phyloP scores from a whole-genome alignment of 1,140 invertebrate genomes.

The Dendroctonus valens region DNA sequence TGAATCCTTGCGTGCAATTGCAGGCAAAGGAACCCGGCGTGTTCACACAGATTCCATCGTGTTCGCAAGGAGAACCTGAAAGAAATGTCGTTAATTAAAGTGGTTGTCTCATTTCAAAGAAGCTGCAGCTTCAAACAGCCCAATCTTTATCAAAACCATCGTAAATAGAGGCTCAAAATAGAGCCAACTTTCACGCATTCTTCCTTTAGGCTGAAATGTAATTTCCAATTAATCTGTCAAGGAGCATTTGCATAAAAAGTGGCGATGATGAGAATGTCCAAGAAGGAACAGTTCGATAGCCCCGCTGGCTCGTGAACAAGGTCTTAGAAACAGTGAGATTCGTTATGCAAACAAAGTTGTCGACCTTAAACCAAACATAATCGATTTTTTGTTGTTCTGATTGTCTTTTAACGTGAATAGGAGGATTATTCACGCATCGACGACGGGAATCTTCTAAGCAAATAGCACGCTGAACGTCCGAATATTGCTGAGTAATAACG shows the following conservation, averaged over 20 bases:
- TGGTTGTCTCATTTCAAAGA: too few species aligned
- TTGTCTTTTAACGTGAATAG: constrained; percentile 19
- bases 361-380: constrained; percentile 26
- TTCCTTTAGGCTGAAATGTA: background rate
- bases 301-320: constrained; percentile 4
- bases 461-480: background rate
- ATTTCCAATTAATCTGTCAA: too few species aligned
- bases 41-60: constrained; percentile 92
- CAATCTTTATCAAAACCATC: background rate
- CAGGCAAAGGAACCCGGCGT: constrained; percentile 91
- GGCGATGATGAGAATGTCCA: too few species aligned
- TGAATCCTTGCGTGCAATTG: constrained; percentile 90
- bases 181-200: background rate
- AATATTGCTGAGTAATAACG: background rate
- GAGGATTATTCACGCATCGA: constrained; percentile 18
- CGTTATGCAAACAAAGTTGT: constrained; percentile 12
- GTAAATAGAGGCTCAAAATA: too few species aligned
- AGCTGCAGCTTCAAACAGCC: too few species aligned
- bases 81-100: constrained; percentile 13
- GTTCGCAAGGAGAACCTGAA: constrained; percentile 84
- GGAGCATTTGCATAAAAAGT: too few species aligned
- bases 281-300: constrained; percentile 8
- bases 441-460: constrained; percentile 17
- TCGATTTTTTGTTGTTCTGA: constrained; percentile 28
- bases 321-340: constrained; percentile 13